Evolutionary conservation across 2,888 invertebrate genomes (phyloP).

Genomic region (Spilarctia lutea): DNA sequence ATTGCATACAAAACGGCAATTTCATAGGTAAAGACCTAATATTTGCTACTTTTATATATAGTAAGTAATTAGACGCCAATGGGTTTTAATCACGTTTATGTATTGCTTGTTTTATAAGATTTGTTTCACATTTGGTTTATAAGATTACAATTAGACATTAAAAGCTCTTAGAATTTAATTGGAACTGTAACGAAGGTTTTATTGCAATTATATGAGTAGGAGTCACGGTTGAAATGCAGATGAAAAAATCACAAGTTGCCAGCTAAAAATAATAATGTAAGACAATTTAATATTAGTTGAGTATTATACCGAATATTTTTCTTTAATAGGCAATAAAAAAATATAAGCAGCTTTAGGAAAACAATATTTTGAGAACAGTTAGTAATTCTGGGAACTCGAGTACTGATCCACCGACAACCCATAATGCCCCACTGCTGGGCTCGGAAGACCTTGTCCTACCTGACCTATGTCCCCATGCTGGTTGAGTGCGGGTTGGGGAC

Average conservation of each 20-base stretch:
- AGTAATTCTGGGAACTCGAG: too few species aligned
- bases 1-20: too few species aligned
- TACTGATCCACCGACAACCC: too few species aligned
- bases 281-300: not conserved
- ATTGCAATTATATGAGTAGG: not conserved
- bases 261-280: not conserved
- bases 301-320: too few species aligned
- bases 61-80: not conserved
- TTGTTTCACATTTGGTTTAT: not conserved
- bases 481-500: too few species aligned
- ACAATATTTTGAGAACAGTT: too few species aligned
- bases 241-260: not conserved
- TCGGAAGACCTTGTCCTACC: too few species aligned
- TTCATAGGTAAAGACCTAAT: too few species aligned
- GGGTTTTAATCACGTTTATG: not conserved
- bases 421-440: too few species aligned
- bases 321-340: too few species aligned
- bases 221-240: not conserved
- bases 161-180: not conserved
- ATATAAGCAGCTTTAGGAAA: too few species aligned
- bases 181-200: not conserved
- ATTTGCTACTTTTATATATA: not conserved
- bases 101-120: not conserved
- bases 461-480: too few species aligned
- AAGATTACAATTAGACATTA: not conserved